Conservation (phyloP, 1,140 invertebrate genomes). For the Campoletis sonorensis region DNA sequence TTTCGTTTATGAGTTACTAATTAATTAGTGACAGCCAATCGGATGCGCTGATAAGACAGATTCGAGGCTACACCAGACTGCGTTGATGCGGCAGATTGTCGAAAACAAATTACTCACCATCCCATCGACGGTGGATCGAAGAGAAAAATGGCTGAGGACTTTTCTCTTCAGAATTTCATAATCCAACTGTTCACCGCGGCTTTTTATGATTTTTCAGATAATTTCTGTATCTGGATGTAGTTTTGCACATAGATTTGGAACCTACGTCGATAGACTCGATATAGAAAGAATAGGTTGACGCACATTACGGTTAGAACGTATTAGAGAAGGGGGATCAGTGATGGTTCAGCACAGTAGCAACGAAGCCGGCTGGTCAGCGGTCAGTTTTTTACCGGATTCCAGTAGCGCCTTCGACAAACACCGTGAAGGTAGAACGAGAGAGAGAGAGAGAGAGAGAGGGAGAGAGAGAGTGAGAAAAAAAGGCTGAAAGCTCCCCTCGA, state of each 20-base stretch:
- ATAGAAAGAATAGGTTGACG: conserved; percentile 65
- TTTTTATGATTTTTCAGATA: too few relatives aligned
- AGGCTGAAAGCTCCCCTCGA: background rate
- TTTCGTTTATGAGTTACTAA: too few relatives aligned
- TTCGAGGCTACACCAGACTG: background rate
- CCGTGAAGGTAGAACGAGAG: conserved; percentile 49
- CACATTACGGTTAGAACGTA: conserved; percentile 65
- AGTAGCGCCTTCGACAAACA: conserved; percentile 74
- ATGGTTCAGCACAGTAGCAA: conserved; percentile 28
- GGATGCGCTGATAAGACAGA: too few relatives aligned
- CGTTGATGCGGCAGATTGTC: background rate
- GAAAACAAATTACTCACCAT: too few relatives aligned
- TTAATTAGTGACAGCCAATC: too few relatives aligned
- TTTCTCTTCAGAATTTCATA: too few relatives aligned
- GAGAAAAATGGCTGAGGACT: too few relatives aligned
- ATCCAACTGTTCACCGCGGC: too few relatives aligned
- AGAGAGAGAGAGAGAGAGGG: conserved; percentile 8
- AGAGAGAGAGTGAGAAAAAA: conserved; percentile 4
- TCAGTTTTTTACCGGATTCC: conserved; percentile 73
- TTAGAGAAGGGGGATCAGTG: conserved; percentile 61
- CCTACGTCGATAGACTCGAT: background rate
- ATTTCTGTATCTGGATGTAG: too few relatives aligned
- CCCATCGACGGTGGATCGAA: too few relatives aligned
- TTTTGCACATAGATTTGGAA: background rate
- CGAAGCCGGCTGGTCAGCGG: conserved; percentile 69